Percentiles rank a stretch among this genome's conserved stretches.
Evolutionary conservation across 1,140 invertebrate species (phyloP).

Genomic region (Lanistes nyassanus): DNA sequence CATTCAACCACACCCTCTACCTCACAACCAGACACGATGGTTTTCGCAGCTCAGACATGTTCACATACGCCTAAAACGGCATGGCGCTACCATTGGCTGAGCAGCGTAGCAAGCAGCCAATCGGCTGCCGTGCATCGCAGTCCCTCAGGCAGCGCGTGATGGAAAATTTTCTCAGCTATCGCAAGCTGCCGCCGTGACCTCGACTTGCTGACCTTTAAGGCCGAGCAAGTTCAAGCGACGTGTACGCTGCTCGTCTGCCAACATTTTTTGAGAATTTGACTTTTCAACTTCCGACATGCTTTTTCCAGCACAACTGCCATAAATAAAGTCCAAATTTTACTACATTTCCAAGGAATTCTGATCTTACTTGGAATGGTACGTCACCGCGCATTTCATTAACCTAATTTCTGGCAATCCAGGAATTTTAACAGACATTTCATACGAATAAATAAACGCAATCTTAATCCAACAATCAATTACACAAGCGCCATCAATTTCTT

Average conservation of each 20-base stretch:
- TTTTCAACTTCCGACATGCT: neutral
- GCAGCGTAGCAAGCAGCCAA: conserved; percentile 12
- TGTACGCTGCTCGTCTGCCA: neutral
- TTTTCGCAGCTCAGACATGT: neutral
- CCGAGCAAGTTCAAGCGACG: neutral
- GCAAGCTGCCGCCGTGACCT: conserved; percentile 20
- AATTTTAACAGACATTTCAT: neutral
- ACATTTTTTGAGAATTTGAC: neutral
- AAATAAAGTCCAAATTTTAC: too few relatives aligned
- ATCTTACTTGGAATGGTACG: too few relatives aligned
- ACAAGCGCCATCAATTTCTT: neutral
- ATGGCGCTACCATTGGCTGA: conserved; percentile 1
- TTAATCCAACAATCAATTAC: neutral
- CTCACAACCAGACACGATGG: neutral
- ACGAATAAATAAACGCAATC: neutral
- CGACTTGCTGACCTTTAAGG: neutral
- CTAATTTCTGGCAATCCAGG: neutral
- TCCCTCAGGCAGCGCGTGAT: conserved; percentile 22
- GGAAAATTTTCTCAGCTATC: conserved; percentile 29
- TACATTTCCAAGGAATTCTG: neutral
- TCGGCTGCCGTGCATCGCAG: neutral
- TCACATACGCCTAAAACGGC: neutral
- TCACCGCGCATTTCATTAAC: too few relatives aligned
- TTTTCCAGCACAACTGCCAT: neutral
- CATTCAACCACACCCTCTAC: neutral